phyloP scores from a whole-genome alignment of 2,113 vertebrate genomes.

The Labrus mixtus region DNA sequence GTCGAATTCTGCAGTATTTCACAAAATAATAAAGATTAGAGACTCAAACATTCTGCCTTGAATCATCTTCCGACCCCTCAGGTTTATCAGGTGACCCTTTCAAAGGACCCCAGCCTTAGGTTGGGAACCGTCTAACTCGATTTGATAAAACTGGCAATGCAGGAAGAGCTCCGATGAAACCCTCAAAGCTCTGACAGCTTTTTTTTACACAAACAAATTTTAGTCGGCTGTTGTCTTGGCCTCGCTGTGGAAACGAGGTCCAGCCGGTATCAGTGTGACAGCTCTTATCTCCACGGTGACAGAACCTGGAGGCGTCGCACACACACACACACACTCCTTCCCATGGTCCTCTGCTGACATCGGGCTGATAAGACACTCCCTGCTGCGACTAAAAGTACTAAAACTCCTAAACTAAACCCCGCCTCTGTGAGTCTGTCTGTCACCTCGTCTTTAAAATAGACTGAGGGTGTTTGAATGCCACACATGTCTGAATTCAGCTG shows the following conservation, averaged over 20 bases:
- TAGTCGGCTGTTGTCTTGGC: no score
- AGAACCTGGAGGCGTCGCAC: slow-evolving; percentile 29
- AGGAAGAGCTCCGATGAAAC: not conserved
- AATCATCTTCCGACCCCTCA: not conserved
- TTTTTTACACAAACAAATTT: no score
- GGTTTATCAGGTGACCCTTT: not conserved
- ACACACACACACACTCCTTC: not conserved
- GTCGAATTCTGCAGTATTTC: not conserved
- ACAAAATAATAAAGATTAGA: no score
- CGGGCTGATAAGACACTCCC: slow-evolving; percentile 64
- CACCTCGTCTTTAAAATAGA: slow-evolving; percentile 23
- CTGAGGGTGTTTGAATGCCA: slow-evolving; percentile 13
- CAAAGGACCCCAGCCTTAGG: not conserved
- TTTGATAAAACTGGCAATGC: no score
- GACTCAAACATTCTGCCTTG: not conserved
- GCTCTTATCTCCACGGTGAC: slow-evolving; percentile 62
- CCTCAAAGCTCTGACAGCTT: no score
- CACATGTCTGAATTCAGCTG: slow-evolving; percentile 1
- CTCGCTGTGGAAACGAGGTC: not conserved
- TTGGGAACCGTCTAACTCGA: not conserved
- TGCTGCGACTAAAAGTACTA: not conserved
- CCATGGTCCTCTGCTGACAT: slow-evolving; percentile 38
- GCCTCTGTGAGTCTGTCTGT: slow-evolving; percentile 3
- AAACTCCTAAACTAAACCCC: not conserved
- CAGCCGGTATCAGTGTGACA: not conserved